Percentiles rank a stretch among this genome's conserved stretches.
These are phyloP conservation scores for Albula goreensis DNA, from an alignment of 2,113 vertebrate species.

Conservation along the genomic window DNA sequence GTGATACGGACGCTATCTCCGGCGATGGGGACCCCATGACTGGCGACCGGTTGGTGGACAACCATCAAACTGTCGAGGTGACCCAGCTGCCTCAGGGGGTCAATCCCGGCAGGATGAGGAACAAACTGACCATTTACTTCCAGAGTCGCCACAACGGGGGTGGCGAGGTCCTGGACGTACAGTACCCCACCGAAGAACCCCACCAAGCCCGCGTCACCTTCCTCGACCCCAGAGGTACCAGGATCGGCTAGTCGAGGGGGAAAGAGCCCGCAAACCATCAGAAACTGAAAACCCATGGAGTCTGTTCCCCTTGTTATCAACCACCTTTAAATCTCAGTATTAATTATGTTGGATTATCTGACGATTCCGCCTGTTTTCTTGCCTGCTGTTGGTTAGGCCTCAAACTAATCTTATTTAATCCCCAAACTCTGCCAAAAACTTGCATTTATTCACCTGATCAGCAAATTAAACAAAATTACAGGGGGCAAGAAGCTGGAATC, in stretches of 20 bases:
- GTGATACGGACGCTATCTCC: too few species aligned
- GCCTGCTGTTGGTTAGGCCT: too few species aligned
- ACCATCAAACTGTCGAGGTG: conserved; percentile 45
- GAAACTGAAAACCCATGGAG: too few species aligned
- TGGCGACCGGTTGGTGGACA: conserved; percentile 18
- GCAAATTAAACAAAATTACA: too few species aligned
- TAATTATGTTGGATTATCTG: too few species aligned
- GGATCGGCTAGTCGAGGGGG: neutral
- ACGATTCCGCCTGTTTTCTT: too few species aligned
- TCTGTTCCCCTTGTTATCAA: too few species aligned
- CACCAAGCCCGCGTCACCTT: conserved; percentile 52
- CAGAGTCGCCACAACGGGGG: conserved; percentile 49
- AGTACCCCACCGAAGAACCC: conserved; percentile 41
- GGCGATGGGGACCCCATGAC: neutral
- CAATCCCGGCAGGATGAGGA: conserved; percentile 46
- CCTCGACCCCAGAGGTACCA: conserved; percentile 41
- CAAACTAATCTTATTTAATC: too few species aligned
- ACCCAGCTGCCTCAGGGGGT: conserved; percentile 42
- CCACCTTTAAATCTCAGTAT: too few species aligned
- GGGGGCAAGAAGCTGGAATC: too few species aligned
- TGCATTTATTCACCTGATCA: too few species aligned
- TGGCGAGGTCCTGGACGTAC: conserved; percentile 49
- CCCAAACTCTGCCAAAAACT: too few species aligned
- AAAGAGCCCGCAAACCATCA: neutral
- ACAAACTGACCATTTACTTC: conserved; percentile 58